Evolutionary conservation across 2,888 invertebrate genomes (phyloP).

Genomic region (Empis livida): DNA sequence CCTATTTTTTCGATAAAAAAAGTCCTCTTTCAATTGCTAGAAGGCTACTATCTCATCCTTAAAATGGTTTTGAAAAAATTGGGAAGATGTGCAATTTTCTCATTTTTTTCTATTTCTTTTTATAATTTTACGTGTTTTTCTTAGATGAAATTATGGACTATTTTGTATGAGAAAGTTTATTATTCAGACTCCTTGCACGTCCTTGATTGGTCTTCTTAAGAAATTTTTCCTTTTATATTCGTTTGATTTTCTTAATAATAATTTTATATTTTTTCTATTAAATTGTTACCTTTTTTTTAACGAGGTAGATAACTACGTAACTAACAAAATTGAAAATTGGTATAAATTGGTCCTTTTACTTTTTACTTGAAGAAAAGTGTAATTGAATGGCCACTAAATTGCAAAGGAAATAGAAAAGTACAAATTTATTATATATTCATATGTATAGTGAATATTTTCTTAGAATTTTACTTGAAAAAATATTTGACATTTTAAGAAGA

Average conservation of each 20-base stretch:
- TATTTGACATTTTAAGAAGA: too few species aligned
- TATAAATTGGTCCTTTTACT: constrained; percentile 18
- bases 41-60: too few species aligned
- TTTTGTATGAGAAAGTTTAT: not conserved
- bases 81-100: not conserved
- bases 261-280: not conserved
- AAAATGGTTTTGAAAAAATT: constrained; percentile 5
- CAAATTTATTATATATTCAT: too few species aligned
- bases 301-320: constrained; percentile 2
- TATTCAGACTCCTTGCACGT: constrained; percentile 17
- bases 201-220: constrained; percentile 28
- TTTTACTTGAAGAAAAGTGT: constrained; percentile 14
- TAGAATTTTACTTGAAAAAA: too few species aligned
- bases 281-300: constrained; percentile 5
- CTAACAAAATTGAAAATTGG: constrained; percentile 4
- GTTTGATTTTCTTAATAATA: constrained; percentile 4
- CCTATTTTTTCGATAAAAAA: too few species aligned
- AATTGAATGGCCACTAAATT: constrained; percentile 18
- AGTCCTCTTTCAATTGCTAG: too few species aligned
- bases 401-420: constrained; percentile 2
- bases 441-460: too few species aligned
- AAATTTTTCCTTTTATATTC: constrained; percentile 18
- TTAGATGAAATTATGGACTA: not conserved
- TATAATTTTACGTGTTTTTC: not conserved
- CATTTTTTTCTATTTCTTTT: not conserved